Conservation (phyloP, 2,113 vertebrate genomes). For the Phyllopteryx taeniolatus region DNA sequence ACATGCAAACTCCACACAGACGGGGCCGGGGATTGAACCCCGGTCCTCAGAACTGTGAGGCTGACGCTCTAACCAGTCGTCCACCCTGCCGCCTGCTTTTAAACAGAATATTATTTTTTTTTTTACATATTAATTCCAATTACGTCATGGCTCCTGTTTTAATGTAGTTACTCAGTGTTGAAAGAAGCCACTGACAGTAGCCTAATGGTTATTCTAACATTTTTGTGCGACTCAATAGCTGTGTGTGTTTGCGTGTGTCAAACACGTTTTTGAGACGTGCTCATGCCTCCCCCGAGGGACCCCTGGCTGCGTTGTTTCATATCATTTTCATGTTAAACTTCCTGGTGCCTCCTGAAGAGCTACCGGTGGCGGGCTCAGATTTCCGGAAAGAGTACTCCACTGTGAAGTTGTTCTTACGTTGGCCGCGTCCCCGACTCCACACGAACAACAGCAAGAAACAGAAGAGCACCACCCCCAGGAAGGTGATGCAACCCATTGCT, state of each 20-base stretch:
- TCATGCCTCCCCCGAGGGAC: slow-evolving; percentile 74
- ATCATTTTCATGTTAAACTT: slow-evolving; percentile 99
- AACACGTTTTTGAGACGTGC: slow-evolving; percentile 70
- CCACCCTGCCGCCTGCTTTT: neutral
- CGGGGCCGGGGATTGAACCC: too few species aligned
- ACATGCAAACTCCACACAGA: too few species aligned
- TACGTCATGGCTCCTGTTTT: neutral
- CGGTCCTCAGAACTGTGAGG: too few species aligned
- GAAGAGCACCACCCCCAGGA: slow-evolving; percentile 96
- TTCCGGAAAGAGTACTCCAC: slow-evolving; percentile 98
- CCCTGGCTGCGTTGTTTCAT: slow-evolving; percentile 84
- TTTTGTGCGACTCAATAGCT: slow-evolving; percentile 65
- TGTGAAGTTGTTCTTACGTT: slow-evolving; percentile 95
- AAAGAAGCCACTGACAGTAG: neutral
- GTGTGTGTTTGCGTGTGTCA: slow-evolving; percentile 69
- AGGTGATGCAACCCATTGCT: slow-evolving; percentile 98
- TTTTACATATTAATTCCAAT: neutral
- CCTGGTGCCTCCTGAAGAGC: slow-evolving; percentile 83
- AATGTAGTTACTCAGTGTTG: neutral
- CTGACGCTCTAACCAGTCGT: too few species aligned
- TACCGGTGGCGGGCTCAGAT: slow-evolving; percentile 79
- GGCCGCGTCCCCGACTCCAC: slow-evolving; percentile 95
- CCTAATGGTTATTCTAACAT: neutral
- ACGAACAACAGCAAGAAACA: slow-evolving; percentile 97
- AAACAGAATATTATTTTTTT: neutral